These are phyloP conservation scores for Tuta absoluta DNA, from an alignment of 2,888 invertebrate genomes.

Conservation along the genomic window DNA sequence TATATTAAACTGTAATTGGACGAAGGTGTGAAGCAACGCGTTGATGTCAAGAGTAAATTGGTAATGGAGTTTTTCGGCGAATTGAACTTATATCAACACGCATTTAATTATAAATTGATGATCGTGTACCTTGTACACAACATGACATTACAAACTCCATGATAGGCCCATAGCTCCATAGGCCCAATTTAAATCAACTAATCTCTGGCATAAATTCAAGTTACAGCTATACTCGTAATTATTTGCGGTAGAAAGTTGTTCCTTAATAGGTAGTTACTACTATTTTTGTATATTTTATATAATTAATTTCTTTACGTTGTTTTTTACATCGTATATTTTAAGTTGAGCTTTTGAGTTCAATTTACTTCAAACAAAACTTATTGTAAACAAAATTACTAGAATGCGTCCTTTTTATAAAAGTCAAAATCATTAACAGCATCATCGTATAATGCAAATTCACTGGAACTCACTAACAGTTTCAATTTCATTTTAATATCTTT, in stretches of 20 bases:
- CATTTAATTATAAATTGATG: not conserved
- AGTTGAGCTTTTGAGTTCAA: too few species aligned
- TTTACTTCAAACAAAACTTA: too few species aligned
- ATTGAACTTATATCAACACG: not conserved
- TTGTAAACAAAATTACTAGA: not conserved
- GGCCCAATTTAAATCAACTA: not conserved
- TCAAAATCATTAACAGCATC: not conserved
- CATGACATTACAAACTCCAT: not conserved
- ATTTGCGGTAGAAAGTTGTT: too few species aligned
- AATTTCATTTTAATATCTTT: conserved; percentile 19
- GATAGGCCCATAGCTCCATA: too few species aligned
- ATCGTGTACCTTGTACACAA: not conserved
- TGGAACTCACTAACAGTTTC: not conserved
- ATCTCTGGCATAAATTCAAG: too few species aligned
- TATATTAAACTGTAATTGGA: conserved; percentile 11
- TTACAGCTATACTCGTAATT: too few species aligned
- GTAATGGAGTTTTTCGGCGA: not conserved
- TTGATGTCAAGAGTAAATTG: conserved; percentile 9
- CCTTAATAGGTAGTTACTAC: too few species aligned
- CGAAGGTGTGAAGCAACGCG: conserved; percentile 18
- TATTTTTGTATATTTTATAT: too few species aligned
- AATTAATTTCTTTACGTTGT: too few species aligned
- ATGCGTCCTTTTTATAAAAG: not conserved
- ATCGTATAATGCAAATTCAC: not conserved
- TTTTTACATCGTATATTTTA: too few species aligned